Base-by-base conservation (phyloP, 1,140 invertebrate species). In the Lysiphlebus fabarum region DNA sequence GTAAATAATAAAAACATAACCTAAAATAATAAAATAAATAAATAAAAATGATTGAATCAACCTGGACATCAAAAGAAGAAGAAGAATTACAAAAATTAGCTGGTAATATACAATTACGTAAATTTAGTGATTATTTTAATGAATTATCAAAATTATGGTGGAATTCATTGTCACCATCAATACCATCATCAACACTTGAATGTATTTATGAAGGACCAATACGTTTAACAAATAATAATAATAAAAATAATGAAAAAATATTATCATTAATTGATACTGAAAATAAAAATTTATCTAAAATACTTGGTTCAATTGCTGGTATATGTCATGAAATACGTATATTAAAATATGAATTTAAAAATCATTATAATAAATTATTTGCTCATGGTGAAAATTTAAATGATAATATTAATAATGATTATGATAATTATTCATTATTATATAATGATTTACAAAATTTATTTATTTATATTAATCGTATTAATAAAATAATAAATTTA, bases 281-380 rank as follows among this genome's bases (percentile, higher is more conserved):
- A 74, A 92, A 92, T 74, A 88, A 90, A 72, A 79, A 87, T 14
- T 82, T 93, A 58, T 91, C 90, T 55, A 92, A 92, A 80, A 83
- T 93, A 12, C 77, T 95, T n/a, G 86, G 87, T 37, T 89, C 90
- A 1, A 83, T 94, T 47, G 85, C 87, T n/a, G 84, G 88, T 42
- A 78, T 92, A 0, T 93, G 90, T 74, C 80, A 85, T 66, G 92
- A 94, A 80, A 85, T 92, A 56, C 76, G 85, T 51, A 66, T 81
- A 40, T 74, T 94, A n/a, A 84, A 85, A 71, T 70, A 77, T 60
- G 88, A 91, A 80, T 86, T 88, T 17, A 75, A 80, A 47, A 84
- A 82, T 76, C 90, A 84, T 72, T 85, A 83, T 64, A 69, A 75
- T 57, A 81, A 83, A 45, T 70, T 90, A 26, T 73, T 89, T 38